Evolutionary conservation across 2,888 invertebrate genomes (phyloP), one percentile per base, ranked within the genome.

Genomic region (Megaustenia siamemsis): DNA sequence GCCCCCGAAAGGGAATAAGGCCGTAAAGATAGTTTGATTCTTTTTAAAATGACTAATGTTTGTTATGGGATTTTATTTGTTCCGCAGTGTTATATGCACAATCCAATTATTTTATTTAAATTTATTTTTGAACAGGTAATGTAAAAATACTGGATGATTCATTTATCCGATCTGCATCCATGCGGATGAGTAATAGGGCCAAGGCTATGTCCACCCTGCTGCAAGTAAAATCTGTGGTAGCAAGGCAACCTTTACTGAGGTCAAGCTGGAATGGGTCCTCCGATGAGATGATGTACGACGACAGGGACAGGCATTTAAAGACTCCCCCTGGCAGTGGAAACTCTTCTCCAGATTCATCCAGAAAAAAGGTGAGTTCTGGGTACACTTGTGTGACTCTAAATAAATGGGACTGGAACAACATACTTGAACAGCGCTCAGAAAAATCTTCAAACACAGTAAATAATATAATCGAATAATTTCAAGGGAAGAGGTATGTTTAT

Each of bases 191-290:
- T 82, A 91, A 91, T 78, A 79, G 91, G 15, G 90, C 88, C 21
- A 88, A 88, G 69, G 91, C 90, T 21, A 88, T 92, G 28, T 90
- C 89, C 60, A 89, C 89, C 28, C 86, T 91, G 69, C 88, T 91
- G 18, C 89, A 90, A 60, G 90, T 89, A 32, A 89, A 89, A 12
- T 87, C 90, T 12, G 87, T 89, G 3, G 88, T 88, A 1, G 87
- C 90, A 85, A 86, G 89, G 60, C 89, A 89, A 18, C 78, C 86
- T 28, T 86, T 90, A 78, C 81, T 90, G 66, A 79, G 90, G 69
- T 69, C 69, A 4, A 69, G 69, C 60, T 90, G 90, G 90, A 86
- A 85, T 12, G 90, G 69, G 38, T 40, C 90, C 0, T 68, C 87
- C 6, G 90, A 90, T 45, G 89, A 92, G 68, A 79, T 90, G 12